Evolutionary conservation across 2,113 vertebrate species (phyloP).

Genomic region (Phalacrocorax pelagicus): DNA sequence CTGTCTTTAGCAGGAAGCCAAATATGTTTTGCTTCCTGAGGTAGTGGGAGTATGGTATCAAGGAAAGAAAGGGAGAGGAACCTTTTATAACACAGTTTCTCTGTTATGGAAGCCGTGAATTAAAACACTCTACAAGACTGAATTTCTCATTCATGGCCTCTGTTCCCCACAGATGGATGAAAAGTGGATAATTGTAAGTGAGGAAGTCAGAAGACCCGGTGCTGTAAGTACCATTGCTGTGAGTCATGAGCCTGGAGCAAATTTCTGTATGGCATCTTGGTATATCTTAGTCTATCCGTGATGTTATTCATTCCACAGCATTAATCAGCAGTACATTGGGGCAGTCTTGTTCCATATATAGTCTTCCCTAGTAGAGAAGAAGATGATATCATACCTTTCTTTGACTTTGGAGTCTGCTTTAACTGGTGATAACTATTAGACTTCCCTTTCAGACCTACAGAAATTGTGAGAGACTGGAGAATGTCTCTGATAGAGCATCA

Average conservation of each 20-base stretch:
- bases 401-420: neutral
- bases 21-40: neutral
- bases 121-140: neutral
- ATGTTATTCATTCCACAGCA: neutral
- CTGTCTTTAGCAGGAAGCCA: neutral
- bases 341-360: neutral
- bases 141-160: constrained; percentile 38
- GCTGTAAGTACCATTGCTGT: constrained; percentile 8
- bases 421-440: neutral
- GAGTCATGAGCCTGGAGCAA: neutral
- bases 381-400: neutral
- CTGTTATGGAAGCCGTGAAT: neutral
- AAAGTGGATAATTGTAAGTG: constrained; percentile 47
- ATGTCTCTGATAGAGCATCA: neutral
- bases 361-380: neutral
- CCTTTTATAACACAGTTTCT: neutral
- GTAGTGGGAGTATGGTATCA: neutral
- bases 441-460: neutral
- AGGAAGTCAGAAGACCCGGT: constrained; percentile 36
- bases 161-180: constrained; percentile 36
- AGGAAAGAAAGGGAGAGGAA: neutral
- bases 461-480: neutral
- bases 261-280: neutral
- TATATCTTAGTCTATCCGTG: neutral
- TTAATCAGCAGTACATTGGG: neutral